A percentile compares a stretch with the other conserved stretches of the same genome.
phyloP scores from a whole-genome alignment of 2,113 vertebrate genomes.

The Cariama cristata region DNA sequence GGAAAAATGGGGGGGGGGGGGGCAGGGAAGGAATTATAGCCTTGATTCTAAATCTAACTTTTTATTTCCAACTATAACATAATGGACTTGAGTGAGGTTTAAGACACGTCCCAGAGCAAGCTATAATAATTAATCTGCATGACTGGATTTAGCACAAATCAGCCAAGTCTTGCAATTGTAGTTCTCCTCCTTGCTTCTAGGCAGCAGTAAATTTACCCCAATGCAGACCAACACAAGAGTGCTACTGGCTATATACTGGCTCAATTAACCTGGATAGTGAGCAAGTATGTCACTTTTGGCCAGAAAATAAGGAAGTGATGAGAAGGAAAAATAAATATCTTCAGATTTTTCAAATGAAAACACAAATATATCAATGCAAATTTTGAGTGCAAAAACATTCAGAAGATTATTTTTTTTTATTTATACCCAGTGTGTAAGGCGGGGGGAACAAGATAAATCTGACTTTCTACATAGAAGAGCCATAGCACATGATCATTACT shows the following conservation, averaged over 20 bases:
- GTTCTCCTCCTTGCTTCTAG: neutral
- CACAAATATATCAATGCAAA: neutral
- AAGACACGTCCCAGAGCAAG: neutral
- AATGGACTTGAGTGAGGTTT: neutral
- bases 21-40: neutral
- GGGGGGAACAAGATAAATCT: neutral
- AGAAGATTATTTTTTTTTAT: neutral
- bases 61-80: neutral
- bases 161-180: neutral
- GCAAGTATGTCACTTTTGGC: rapidly evolving
- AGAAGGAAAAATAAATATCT: neutral
- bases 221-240: neutral
- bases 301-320: neutral
- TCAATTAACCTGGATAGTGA: neutral
- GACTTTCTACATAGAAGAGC: neutral
- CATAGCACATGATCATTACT: neutral
- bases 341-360: neutral
- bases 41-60: neutral
- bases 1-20: too few relatives aligned
- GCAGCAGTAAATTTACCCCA: neutral
- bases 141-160: neutral
- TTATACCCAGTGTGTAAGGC: neutral
- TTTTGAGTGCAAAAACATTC: neutral
- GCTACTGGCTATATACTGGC: too few relatives aligned
- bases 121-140: neutral